Evolutionary conservation across 2,113 vertebrate species (phyloP).

Genomic region (Mixornis gularis): DNA sequence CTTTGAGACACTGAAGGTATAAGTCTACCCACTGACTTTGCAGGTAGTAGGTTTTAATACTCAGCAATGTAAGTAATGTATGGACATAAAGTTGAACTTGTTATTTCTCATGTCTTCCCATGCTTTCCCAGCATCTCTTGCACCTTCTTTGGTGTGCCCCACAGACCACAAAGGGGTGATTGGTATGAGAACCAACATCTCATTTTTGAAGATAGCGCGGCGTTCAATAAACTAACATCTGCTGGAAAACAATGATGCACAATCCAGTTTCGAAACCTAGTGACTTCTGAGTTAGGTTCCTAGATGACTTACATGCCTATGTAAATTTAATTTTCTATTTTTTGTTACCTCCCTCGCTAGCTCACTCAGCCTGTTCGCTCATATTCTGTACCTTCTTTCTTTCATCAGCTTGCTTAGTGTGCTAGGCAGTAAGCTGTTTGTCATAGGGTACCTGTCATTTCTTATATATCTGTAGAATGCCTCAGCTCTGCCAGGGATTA

Average conservation of each 20-base stretch:
- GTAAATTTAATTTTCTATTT: conserved; percentile 42
- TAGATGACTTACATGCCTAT: neutral
- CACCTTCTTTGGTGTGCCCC: neutral
- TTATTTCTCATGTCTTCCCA: neutral
- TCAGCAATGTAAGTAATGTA: neutral
- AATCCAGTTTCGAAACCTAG: neutral
- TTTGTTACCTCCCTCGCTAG: conserved; percentile 25
- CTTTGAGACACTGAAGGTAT: neutral
- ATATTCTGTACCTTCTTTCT: conserved; percentile 37
- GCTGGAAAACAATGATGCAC: neutral
- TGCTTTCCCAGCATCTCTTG: neutral
- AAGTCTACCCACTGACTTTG: neutral
- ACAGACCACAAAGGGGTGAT: neutral
- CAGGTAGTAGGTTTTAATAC: neutral
- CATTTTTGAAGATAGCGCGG: neutral
- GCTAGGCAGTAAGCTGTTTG: conserved; percentile 44
- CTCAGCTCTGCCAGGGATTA: conserved; percentile 24
- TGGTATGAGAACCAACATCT: neutral
- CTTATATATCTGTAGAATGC: conserved; percentile 37
- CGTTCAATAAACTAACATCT: neutral
- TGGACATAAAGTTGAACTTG: neutral
- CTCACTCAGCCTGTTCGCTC: neutral
- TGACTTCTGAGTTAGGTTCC: neutral
- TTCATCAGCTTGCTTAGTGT: conserved; percentile 36
- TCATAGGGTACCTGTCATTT: conserved; percentile 61